phyloP scores from a whole-genome alignment of 2,113 vertebrate species.

The Dicentrarchus labrax region DNA sequence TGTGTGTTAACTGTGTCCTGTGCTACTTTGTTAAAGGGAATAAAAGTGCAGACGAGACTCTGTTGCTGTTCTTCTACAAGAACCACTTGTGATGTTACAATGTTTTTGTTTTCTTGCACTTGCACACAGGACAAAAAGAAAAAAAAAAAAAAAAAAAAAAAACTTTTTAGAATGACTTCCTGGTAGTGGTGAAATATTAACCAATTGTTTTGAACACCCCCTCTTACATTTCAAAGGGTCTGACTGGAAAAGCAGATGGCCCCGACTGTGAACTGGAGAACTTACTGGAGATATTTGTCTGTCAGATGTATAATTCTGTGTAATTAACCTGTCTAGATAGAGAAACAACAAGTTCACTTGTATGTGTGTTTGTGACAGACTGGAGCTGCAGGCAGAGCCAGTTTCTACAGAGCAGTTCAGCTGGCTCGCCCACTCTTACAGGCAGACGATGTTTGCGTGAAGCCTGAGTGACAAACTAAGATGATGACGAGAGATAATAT shows the following conservation, averaged over 20 bases:
- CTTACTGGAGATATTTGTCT: background rate
- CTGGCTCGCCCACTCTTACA: slow-evolving; percentile 61
- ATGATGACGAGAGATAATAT: slow-evolving; percentile 28
- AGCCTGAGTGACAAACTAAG: slow-evolving; percentile 41
- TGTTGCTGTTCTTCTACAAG: background rate
- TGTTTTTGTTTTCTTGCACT: slow-evolving; percentile 13
- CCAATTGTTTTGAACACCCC: slow-evolving; percentile 23
- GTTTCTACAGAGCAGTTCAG: slow-evolving; percentile 64
- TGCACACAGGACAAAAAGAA: background rate
- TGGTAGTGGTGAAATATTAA: slow-evolving; percentile 72
- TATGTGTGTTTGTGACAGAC: slow-evolving; percentile 40
- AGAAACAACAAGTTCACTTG: background rate
- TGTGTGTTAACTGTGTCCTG: too few species aligned
- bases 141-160: background rate
- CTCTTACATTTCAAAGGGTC: slow-evolving; percentile 10
- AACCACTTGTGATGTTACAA: background rate
- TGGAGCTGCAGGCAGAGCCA: slow-evolving; percentile 70
- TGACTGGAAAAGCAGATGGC: background rate
- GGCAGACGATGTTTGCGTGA: slow-evolving; percentile 27
- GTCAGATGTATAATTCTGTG: slow-evolving; percentile 9
- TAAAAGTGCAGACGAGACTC: too few species aligned
- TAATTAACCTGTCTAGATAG: slow-evolving; percentile 3
- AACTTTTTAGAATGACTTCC: slow-evolving; percentile 53
- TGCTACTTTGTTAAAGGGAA: too few species aligned
- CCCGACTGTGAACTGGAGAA: background rate